Conservation (phyloP, 2,888 invertebrate genomes). For the Tromatobia lineatoria region DNA sequence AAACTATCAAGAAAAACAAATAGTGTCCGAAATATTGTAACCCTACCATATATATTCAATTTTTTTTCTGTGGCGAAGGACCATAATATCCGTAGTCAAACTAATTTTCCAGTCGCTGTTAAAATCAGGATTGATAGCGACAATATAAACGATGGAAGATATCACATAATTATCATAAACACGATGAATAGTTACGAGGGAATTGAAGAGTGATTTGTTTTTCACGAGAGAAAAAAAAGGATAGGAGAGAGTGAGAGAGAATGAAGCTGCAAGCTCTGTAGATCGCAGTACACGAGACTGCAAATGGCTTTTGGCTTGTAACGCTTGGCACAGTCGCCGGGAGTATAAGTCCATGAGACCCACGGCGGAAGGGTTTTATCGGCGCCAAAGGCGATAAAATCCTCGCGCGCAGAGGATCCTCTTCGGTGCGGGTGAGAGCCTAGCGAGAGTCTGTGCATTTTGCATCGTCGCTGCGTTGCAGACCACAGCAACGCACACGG, state of each 20-base stretch:
- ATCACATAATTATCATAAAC: neutral
- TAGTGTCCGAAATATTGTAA: no score
- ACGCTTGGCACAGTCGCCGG: slow-evolving; percentile 17
- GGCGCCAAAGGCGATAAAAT: slow-evolving; percentile 65
- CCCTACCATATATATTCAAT: no score
- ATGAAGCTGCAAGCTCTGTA: neutral
- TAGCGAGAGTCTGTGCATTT: slow-evolving; percentile 7
- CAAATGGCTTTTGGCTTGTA: slow-evolving; percentile 42
- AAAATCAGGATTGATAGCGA: neutral
- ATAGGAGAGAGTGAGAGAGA: neutral
- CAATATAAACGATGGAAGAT: neutral
- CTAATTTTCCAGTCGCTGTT: neutral
- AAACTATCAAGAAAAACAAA: no score
- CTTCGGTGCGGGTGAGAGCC: slow-evolving; percentile 50
- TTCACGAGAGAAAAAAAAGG: neutral
- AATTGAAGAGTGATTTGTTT: neutral
- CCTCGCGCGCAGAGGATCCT: slow-evolving; percentile 41
- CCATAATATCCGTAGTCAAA: neutral
- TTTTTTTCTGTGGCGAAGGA: no score
- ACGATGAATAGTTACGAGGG: neutral
- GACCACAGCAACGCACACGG: slow-evolving; percentile 51
- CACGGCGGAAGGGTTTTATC: slow-evolving; percentile 58
- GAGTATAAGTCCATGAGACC: slow-evolving; percentile 19
- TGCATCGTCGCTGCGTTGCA: slow-evolving; percentile 24
- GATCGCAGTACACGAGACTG: slow-evolving; percentile 5